These are phyloP conservation scores for Zingel zingel DNA, from an alignment of 2,113 vertebrate genomes.

Conservation along the genomic window DNA sequence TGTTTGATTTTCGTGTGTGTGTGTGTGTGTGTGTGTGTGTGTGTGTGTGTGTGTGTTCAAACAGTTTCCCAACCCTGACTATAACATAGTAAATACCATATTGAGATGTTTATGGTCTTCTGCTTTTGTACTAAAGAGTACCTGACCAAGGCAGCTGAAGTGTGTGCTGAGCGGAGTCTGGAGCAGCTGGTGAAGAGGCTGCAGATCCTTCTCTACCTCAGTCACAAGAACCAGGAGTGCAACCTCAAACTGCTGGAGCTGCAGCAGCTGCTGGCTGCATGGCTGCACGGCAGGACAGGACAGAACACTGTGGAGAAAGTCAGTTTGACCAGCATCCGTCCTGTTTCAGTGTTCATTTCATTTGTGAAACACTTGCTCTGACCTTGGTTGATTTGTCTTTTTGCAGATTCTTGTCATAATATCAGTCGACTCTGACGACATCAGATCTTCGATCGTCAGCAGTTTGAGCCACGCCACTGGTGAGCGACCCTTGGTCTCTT, in stretches of 20 bases:
- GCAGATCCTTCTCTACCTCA: conserved; percentile 87
- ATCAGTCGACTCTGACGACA: conserved; percentile 70
- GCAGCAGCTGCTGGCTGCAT: conserved; percentile 79
- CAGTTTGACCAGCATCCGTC: conserved; percentile 8
- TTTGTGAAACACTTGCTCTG: background rate
- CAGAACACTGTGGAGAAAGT: conserved; percentile 68
- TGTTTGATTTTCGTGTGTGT: too few relatives aligned
- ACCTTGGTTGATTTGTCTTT: background rate
- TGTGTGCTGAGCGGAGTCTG: conserved; percentile 84
- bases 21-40: background rate
- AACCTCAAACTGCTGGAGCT: conserved; percentile 87
- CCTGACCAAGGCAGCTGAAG: conserved; percentile 85
- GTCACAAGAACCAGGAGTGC: conserved; percentile 83
- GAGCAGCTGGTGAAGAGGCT: conserved; percentile 87
- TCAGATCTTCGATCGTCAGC: conserved; percentile 80
- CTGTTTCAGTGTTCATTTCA: background rate
- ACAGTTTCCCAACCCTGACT: background rate
- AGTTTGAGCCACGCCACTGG: conserved; percentile 84
- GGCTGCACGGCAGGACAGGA: conserved; percentile 75
- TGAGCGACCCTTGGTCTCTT: conserved; percentile 65
- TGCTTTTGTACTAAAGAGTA: conserved; percentile 82
- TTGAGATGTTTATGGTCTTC: background rate
- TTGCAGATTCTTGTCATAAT: conserved; percentile 82
- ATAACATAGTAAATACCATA: background rate
- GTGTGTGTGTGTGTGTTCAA: background rate